phyloP scores from a whole-genome alignment of 2,113 vertebrate species.

The Acanthisitta chloris region DNA sequence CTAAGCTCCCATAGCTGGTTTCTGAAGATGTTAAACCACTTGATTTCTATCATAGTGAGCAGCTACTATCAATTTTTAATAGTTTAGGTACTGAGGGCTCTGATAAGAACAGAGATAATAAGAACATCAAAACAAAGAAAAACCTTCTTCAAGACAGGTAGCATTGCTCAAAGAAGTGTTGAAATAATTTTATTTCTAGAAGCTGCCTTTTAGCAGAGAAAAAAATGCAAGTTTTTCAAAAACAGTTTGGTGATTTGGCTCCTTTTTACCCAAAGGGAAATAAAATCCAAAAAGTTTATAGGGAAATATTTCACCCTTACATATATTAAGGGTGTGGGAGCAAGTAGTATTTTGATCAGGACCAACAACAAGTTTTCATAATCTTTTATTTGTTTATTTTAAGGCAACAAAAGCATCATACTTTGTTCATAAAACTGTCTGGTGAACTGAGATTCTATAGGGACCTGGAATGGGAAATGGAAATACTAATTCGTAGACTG shows the following conservation, averaged over 20 bases:
- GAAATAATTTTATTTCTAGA: neutral
- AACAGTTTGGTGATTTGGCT: neutral
- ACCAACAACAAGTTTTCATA: neutral
- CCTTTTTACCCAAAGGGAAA: neutral
- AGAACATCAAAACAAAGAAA: neutral
- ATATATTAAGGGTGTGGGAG: rapidly evolving
- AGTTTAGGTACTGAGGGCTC: neutral
- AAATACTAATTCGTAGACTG: neutral
- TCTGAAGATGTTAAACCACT: neutral
- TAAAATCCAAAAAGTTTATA: neutral
- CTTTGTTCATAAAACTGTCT: neutral
- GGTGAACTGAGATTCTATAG: neutral
- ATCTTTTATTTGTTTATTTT: neutral
- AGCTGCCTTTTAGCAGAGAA: neutral
- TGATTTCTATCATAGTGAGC: neutral
- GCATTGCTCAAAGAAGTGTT: neutral
- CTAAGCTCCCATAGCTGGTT: neutral
- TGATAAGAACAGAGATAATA: neutral
- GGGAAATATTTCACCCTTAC: neutral
- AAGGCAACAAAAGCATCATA: neutral
- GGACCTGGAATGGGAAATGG: neutral
- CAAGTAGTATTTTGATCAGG: neutral
- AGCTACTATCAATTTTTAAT: neutral
- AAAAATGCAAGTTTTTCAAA: neutral
- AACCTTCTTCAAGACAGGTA: neutral